These are phyloP conservation scores for Drosophila sulfurigaster DNA, from an alignment of 1,140 invertebrate species.

Conservation along the genomic window DNA sequence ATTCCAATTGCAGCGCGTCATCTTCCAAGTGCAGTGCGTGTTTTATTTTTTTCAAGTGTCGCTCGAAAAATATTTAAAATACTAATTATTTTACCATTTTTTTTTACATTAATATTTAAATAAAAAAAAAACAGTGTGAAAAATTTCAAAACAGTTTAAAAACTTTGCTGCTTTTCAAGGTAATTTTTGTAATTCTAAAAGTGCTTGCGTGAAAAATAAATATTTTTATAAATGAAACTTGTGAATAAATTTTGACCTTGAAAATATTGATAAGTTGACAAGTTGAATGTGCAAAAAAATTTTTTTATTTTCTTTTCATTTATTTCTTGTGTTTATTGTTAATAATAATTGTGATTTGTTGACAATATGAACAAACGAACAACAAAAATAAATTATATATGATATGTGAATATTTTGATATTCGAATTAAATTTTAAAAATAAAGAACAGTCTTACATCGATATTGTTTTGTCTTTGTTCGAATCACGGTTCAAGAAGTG, in stretches of 20 bases:
- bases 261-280: not conserved
- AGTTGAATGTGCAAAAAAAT: constrained; percentile 32
- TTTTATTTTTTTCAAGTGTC: not conserved
- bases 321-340: constrained; percentile 19
- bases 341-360: constrained; percentile 16
- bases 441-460: not conserved
- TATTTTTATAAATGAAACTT: not conserved
- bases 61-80: not conserved
- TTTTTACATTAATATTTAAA: not conserved
- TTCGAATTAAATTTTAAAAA: not conserved
- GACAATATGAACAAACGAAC: not conserved
- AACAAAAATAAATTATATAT: not conserved
- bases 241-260: not conserved
- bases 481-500: too few relatives aligned
- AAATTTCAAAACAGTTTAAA: not conserved
- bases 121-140: constrained; percentile 9
- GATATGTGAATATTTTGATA: not conserved
- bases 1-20: constrained; percentile 13
- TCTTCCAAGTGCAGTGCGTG: constrained; percentile 1
- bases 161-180: constrained; percentile 15
- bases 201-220: constrained; percentile 6
- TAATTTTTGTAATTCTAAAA: constrained; percentile 2
- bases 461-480: too few relatives aligned
- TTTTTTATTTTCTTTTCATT: constrained; percentile 18
- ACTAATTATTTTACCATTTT: not conserved